Base-by-base conservation (phyloP, 2,113 vertebrate species). In the Calypte anna region DNA sequence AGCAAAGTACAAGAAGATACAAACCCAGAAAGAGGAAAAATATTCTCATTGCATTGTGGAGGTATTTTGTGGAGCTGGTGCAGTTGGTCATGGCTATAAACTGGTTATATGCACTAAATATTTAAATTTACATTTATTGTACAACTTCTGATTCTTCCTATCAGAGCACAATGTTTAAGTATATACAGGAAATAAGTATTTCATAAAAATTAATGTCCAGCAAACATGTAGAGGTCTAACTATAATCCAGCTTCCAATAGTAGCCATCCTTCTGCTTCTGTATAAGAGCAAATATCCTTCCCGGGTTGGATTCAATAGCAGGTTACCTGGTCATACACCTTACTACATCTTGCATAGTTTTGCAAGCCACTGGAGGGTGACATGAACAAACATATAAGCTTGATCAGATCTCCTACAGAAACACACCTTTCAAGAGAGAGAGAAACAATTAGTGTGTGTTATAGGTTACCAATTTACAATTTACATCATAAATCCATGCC, bases 401-500 rank as follows among this genome's bases (percentile, higher is more conserved):
- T 57, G 73, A 91, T 92, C 83, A 86, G 83, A 84, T 93, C 69
- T 86, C 87, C 83, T 78, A 78, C 76, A 67, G 79, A 88, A 90
- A 83, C n/a, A 80, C 43, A 93, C 76, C 68, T 92, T 90, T 70
- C 55, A 74, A 50, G 59, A 69, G 70, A 59, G 43, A 82, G 43
- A 79, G 76, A 53, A 94, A 74, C 79, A 82, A 94, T 94, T 79
- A 95, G 58, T 24, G 43, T 53, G 36, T 88, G 91, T 93, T 94
- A 93, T 78, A 96, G 85, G 93, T 95, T 95, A 95, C 92, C 1
- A 3, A 81, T 86, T 96, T 94, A 91, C 72, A 88, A 88, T 95
- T 96, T 92, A 93, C 44, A 91, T 78, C 82, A 81, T 78, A 94
- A 96, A 94, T 88, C 93, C 46, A 90, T 78, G 91, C 75, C 90